Conservation (phyloP, 2,888 invertebrate species). For the Leptura quadrifasciata region DNA sequence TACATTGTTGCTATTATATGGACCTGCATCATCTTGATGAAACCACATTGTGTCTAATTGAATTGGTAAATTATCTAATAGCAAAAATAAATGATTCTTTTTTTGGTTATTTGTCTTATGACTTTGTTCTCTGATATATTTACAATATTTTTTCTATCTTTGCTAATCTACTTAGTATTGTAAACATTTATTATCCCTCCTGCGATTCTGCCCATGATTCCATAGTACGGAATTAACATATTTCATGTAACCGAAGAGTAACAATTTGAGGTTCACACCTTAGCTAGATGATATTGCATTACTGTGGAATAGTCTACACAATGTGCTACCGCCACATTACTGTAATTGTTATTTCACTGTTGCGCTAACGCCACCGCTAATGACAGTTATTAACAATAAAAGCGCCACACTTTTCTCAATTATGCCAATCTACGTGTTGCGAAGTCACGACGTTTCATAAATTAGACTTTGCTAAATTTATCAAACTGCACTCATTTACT, state of each 20-base stretch:
- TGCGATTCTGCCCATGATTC: no score
- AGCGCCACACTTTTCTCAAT: constrained; percentile 60
- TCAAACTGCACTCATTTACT: constrained; percentile 45
- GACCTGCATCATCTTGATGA: no score
- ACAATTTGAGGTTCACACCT: constrained; percentile 29
- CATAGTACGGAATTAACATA: background rate
- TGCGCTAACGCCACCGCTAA: constrained; percentile 56
- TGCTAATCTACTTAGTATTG: no score
- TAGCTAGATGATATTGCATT: constrained; percentile 21
- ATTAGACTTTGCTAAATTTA: constrained; percentile 49
- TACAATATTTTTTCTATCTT: no score
- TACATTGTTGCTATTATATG: no score
- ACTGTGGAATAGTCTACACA: constrained; percentile 24
- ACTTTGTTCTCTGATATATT: no score
- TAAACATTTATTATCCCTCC: no score
- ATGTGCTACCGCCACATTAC: constrained; percentile 50
- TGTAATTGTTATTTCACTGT: constrained; percentile 53
- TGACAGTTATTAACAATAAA: constrained; percentile 61
- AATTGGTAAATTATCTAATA: no score
- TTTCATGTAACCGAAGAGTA: background rate
- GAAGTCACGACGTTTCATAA: constrained; percentile 51
- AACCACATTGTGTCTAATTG: no score
- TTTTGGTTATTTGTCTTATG: no score
- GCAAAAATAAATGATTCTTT: no score
- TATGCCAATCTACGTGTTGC: constrained; percentile 52